phyloP scores from a whole-genome alignment of 2,888 invertebrate genomes.

The Ochropleura plecta region DNA sequence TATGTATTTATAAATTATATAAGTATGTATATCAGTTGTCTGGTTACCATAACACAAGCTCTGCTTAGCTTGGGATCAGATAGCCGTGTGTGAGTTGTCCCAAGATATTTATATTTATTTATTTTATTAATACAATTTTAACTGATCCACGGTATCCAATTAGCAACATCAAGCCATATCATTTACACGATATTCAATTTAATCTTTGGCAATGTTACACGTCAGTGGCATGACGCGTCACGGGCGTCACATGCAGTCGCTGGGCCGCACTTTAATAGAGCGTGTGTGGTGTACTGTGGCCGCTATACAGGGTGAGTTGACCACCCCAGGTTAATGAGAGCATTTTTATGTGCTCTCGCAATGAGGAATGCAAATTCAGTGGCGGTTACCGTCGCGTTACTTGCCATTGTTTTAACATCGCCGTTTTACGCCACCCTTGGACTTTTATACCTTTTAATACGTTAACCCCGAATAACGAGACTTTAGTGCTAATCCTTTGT shows the following conservation, averaged over 20 bases:
- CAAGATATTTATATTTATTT: no score
- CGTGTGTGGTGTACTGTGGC: slow-evolving; percentile 35
- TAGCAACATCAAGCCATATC: slow-evolving; percentile 13
- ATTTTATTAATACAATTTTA: slow-evolving; percentile 5
- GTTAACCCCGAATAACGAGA: slow-evolving; percentile 81
- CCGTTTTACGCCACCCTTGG: slow-evolving; percentile 80
- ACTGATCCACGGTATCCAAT: not conserved
- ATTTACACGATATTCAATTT: slow-evolving; percentile 36
- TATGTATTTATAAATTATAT: no score
- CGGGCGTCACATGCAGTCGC: not conserved
- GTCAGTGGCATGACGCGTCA: slow-evolving; percentile 39
- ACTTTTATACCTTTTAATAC: slow-evolving; percentile 85
- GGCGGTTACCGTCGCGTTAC: slow-evolving; percentile 85
- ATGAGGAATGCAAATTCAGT: slow-evolving; percentile 90
- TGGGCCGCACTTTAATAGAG: slow-evolving; percentile 44
- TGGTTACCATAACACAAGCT: no score
- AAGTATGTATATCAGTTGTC: no score
- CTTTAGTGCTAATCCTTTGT: slow-evolving; percentile 81
- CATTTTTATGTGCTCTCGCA: slow-evolving; percentile 89
- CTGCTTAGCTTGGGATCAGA: no score
- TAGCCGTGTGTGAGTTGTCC: no score
- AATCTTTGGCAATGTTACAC: slow-evolving; percentile 22
- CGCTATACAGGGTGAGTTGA: slow-evolving; percentile 75
- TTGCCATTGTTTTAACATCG: slow-evolving; percentile 86
- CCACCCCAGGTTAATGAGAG: slow-evolving; percentile 89